phyloP scores from a whole-genome alignment of 2,797 vertebrate genomes.

The Macropus fuliginosus region DNA sequence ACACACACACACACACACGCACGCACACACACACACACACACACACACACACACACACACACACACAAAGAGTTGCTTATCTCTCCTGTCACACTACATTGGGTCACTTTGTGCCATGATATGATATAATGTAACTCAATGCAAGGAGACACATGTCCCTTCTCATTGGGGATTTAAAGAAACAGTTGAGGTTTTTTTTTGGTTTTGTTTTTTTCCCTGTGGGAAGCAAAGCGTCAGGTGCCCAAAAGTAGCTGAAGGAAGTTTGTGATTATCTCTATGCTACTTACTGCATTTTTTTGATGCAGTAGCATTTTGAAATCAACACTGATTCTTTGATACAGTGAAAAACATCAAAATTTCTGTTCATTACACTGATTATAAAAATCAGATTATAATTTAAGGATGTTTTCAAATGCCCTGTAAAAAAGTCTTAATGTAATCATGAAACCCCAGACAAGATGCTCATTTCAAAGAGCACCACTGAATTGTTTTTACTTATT shows the following conservation, averaged over 20 bases:
- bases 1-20: background rate
- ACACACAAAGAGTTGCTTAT: constrained; percentile 80
- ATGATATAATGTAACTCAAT: constrained; percentile 85
- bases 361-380: background rate
- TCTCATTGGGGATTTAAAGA: constrained; percentile 86
- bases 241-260: constrained; percentile 81
- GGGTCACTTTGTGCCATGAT: constrained; percentile 83
- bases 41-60: too few species aligned
- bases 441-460: constrained; percentile 3
- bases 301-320: background rate
- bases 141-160: constrained; percentile 89
- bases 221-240: constrained; percentile 85
- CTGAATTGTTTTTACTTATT: constrained; percentile 23
- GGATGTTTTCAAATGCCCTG: constrained; percentile 28
- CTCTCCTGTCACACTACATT: constrained; percentile 82
- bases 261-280: constrained; percentile 74
- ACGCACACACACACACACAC: too few species aligned
- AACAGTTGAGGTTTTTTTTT: constrained; percentile 57
- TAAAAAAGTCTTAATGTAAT: background rate
- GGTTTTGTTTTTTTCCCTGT: constrained; percentile 78
- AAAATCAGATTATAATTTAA: constrained; percentile 21
- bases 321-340: background rate
- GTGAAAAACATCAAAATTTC: background rate
- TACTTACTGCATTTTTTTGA: background rate
- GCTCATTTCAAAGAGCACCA: background rate